These are phyloP conservation scores for Odontothrips loti DNA, from an alignment of 2,888 invertebrate species.

Conservation along the genomic window DNA sequence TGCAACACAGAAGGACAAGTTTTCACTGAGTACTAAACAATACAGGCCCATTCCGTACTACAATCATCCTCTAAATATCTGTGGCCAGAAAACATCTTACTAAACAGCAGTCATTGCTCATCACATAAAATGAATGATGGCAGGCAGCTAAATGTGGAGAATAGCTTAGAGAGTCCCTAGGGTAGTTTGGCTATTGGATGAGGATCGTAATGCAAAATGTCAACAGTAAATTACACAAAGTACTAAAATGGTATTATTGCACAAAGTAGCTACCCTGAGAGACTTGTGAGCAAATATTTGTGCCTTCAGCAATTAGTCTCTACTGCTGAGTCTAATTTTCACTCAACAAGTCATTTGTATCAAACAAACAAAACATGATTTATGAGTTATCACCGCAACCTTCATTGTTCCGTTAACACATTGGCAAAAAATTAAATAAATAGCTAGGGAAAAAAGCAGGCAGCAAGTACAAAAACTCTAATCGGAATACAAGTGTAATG, in stretches of 20 bases:
- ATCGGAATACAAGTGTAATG: no score
- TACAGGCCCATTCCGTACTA: background rate
- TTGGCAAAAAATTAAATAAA: slow-evolving; percentile 1
- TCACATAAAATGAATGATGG: background rate
- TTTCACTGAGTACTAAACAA: background rate
- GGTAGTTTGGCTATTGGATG: slow-evolving; percentile 3
- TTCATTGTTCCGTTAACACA: background rate
- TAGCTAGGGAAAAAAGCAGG: background rate
- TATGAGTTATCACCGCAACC: background rate
- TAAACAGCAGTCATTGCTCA: slow-evolving; percentile 19
- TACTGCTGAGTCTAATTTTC: background rate
- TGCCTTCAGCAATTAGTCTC: background rate
- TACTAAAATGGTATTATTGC: slow-evolving; percentile 1
- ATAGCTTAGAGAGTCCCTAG: slow-evolving; percentile 1
- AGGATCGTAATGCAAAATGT: background rate
- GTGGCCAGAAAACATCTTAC: background rate
- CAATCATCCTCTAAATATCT: background rate
- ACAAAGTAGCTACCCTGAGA: slow-evolving; percentile 9
- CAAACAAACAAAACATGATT: background rate
- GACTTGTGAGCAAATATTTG: slow-evolving; percentile 22
- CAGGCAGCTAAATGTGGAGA: slow-evolving; percentile 18
- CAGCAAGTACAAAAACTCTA: no score
- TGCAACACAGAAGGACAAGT: slow-evolving; percentile 1
- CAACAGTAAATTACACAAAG: background rate
- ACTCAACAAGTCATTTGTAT: slow-evolving; percentile 16